Base-by-base conservation (phyloP, 2,113 vertebrate genomes). In the Agelaius tricolor region DNA sequence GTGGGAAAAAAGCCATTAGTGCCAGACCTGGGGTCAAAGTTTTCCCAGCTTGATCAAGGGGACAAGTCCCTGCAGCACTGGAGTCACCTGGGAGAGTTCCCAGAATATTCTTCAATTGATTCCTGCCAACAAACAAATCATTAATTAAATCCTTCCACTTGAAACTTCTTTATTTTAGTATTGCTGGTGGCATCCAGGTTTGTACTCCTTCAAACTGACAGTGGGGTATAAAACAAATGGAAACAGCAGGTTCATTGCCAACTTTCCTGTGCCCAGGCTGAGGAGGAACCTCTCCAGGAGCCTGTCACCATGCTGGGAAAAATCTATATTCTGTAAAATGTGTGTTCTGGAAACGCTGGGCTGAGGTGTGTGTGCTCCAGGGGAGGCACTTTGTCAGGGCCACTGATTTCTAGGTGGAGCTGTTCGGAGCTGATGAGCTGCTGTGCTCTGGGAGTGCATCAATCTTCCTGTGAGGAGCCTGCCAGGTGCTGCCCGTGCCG, bases 91-190 rank as follows among this genome's bases (percentile, higher is more conserved):
- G 57, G 65, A 37, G 12, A 44, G 46, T 62, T 77, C 66, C 62
- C 44, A 59, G 24, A 75, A 83, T 19, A 47, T 19, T 81, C 73
- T 67, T 58, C 6, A 39, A 0, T 89, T 87, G 41, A 46, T 57
- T 90, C 58, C 62, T 15, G 3, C n/a, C 58, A 44, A 4, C 7
- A n/a, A 13, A 10, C 12, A 54, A 52, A 15, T 57, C 0, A 0
- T 46, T 55, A 67, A 52, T 88, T 46, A 62, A 76, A 61, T 39
- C 17, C 88, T 75, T 68, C 15, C 8, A 14, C 35, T 9, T 37
- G 73, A 90, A 89, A 23, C 18, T 5, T 55, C 8, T 74, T 35
- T 43, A 27, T 88, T 84, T 67, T 71, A 75, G 13, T 31, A 41
- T 80, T 51, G 71, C 41, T 46, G 26, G 20, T 58, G 58, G 51